These are phyloP conservation scores for Connochaetes taurinus DNA, from an alignment of 2,113 vertebrate species.

Conservation along the genomic window DNA sequence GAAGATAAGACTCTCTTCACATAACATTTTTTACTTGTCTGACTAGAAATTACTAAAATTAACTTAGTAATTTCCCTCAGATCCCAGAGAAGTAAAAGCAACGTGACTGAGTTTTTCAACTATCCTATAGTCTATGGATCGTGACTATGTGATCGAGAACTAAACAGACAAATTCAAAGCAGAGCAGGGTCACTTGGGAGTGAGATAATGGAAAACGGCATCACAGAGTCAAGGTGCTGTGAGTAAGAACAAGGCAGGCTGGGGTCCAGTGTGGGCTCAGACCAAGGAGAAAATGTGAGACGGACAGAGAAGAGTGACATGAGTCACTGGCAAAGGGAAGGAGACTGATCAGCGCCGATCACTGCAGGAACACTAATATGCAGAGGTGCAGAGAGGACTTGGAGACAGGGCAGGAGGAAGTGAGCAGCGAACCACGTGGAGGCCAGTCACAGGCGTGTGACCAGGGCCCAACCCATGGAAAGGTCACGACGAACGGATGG, in stretches of 20 bases:
- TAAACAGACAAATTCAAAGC: not conserved
- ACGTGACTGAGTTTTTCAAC: not conserved
- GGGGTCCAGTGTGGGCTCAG: not conserved
- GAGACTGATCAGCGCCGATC: fast-evolving
- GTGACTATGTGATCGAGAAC: not conserved
- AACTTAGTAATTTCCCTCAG: not conserved
- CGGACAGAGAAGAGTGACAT: too few species aligned
- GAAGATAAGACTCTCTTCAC: not conserved
- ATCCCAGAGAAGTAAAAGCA: not conserved
- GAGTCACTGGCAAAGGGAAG: not conserved
- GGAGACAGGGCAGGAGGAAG: not conserved
- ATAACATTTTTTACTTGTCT: not conserved
- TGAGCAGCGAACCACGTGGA: fast-evolving
- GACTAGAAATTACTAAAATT: not conserved
- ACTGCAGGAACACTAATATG: fast-evolving
- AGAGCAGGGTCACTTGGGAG: not conserved
- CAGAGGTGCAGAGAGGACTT: fast-evolving
- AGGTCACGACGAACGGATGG: not conserved
- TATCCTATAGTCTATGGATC: too few species aligned
- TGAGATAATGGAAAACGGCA: not conserved
- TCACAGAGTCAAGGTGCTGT: not conserved
- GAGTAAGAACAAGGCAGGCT: not conserved
- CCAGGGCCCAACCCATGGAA: not conserved
- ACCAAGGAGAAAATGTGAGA: not conserved
- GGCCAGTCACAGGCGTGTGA: too few species aligned